A percentile compares a stretch with the other conserved stretches of the same genome.
phyloP scores from a whole-genome alignment of 2,113 vertebrate species.

The Syngnathus scovelli region DNA sequence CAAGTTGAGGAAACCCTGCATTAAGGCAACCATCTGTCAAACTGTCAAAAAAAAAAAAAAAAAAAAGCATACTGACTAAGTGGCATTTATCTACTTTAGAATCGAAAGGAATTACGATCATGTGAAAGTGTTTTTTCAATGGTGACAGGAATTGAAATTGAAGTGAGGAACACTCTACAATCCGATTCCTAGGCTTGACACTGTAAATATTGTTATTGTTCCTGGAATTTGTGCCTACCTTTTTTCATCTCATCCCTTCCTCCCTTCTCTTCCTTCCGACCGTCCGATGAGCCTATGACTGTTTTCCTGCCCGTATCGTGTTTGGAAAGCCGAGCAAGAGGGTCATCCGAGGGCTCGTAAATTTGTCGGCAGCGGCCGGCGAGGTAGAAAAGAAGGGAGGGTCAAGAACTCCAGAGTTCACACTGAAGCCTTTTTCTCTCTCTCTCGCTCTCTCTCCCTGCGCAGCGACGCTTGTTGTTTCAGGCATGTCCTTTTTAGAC shows the following conservation, averaged over 20 bases:
- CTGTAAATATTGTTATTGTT: background rate
- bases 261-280: slow-evolving; percentile 26
- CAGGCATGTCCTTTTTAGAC: slow-evolving; percentile 75
- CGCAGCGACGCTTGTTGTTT: slow-evolving; percentile 74
- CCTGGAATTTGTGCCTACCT: slow-evolving; percentile 16
- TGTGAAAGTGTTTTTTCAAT: too few relatives aligned
- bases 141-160: too few relatives aligned
- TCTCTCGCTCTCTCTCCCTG: slow-evolving; percentile 43
- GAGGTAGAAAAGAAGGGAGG: slow-evolving; percentile 72
- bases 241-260: slow-evolving; percentile 30
- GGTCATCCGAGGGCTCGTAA: slow-evolving; percentile 61
- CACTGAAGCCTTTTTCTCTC: slow-evolving; percentile 75
- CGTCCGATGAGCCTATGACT: slow-evolving; percentile 32
- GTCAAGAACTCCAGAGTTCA: slow-evolving; percentile 42
- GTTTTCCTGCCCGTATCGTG: slow-evolving; percentile 59
- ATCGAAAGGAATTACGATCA: too few relatives aligned
- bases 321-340: slow-evolving; percentile 55
- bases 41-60: background rate
- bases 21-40: background rate
- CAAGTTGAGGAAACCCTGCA: background rate
- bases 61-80: background rate
- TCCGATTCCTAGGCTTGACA: background rate
- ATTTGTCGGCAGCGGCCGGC: slow-evolving; percentile 72
- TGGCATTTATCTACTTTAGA: background rate
- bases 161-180: background rate